Evolutionary conservation across 2,797 vertebrate genomes (phyloP), one percentile per base, ranked within the genome.

Genomic region (Silurus aristotelis): DNA sequence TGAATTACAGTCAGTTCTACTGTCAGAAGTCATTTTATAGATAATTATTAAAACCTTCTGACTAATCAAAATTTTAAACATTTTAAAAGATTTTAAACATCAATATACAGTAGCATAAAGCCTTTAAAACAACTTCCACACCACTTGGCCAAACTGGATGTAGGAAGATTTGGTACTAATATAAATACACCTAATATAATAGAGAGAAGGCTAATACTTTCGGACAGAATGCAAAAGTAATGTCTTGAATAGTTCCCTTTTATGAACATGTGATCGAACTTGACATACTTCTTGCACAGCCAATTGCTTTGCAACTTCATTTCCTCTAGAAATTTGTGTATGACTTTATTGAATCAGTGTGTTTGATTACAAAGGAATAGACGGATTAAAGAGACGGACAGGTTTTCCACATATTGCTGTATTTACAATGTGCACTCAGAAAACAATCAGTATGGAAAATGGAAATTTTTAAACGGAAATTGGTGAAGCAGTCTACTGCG

Each of bases 401-500:
- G 71, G 52, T 52, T 56, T 73, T 60, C 15, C 61, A 67, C 61
- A 67, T 19, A 68, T 56, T 73, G 38, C 17, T 82, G 66, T 58
- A 68, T 68, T 77, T 77, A 27, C 73, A 77, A 20, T 60, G 71
- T 60, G 31, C 22, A 31, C 48, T 13, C 14, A 70, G 63, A 77
- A 22, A 58, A 76, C 64, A 79, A 55, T 83, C 64, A 83, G 43
- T 78, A 63, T 31, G 9, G 19, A 61, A 71, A 86, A 86, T 70
- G 20, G 56, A 83, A 38, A 78, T 79, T 86, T 60, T 10, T 12
- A 15, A 52, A 63, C 15, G 64, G n/a, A 82, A 82, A 79, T 43
- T 64, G 63, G 14, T 9, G 25, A 31, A 64, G 85, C 66, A 71
- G 64, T 66, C 71, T 68, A 70, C 19, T 5, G 63, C 52, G n/a